Base-by-base conservation (phyloP, 2,797 vertebrate species). In the Crax fasciolata region DNA sequence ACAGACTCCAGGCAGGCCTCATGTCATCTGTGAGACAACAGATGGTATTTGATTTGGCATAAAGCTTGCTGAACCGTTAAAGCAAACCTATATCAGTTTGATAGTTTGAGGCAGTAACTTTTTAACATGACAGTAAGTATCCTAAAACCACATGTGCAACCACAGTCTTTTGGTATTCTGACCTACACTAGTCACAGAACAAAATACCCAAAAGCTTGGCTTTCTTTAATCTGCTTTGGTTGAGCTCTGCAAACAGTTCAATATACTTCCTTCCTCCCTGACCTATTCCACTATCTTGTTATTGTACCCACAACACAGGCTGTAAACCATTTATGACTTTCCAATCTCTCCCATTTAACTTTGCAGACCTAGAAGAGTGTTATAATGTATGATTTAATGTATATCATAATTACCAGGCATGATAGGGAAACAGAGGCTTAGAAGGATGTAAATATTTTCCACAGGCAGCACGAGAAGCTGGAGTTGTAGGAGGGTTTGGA, bases 331-430 rank as follows among this genome's bases (percentile, higher is more conserved):
- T 59, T 19, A 21, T 30, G 49, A n/a, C 32, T 41, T 61, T 86
- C 57, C 75, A 30, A 19, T 27, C 35, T 83, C 41, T 76, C 41
- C 41, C 1, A 1, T 58, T 4, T 59, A 35, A 44, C n/a, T 72
- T 14, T 44, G 20, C 62, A 63, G 44, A 46, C 13, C n/a, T 30
- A 54, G 12, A 78, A 51, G 27, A 51, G 19, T 9, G 3, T 87
- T 84, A n/a, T 3, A 32, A 9, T 52, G 67, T 57, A 44, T 21
- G 41, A 15, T 65, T 16, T 27, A 5, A 0, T 21, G 28, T 71
- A 11, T 23, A 38, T 57, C 32, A 24, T 52, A 68, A 21, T 43
- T 70, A 21, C 15, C 51, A 61, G 0, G 0, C 0, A 0, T 4
- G 9, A 59, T 11, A 55, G 21, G 19, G 66, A 66, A 73, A 73